Evolutionary conservation across 1,140 invertebrate species (phyloP).

Genomic region (Caenorhabditis latens): DNA sequence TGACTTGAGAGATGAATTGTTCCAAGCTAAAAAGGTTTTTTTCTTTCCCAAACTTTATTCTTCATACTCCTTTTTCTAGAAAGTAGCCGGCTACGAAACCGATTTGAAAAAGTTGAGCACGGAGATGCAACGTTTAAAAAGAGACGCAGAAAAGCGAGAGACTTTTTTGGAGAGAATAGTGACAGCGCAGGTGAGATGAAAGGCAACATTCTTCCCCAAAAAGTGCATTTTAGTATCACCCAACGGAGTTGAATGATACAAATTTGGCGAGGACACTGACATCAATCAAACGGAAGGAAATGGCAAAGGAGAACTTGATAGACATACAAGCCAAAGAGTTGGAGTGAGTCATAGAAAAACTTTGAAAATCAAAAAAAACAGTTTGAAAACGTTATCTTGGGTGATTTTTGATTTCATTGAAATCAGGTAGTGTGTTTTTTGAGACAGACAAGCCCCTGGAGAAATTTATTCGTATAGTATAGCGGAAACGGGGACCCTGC

Average conservation of each 20-base stretch:
- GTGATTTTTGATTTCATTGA: too few relatives aligned
- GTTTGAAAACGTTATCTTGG: too few relatives aligned
- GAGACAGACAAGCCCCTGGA: too few relatives aligned
- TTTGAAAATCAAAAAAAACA: neutral
- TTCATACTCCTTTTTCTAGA: neutral
- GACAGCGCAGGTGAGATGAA: slow-evolving; percentile 38
- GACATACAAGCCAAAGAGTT: slow-evolving; percentile 37
- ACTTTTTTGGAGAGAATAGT: slow-evolving; percentile 41
- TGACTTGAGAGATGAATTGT: slow-evolving; percentile 27
- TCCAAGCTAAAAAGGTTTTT: slow-evolving; percentile 29
- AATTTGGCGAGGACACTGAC: slow-evolving; percentile 37
- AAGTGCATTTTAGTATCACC: slow-evolving; percentile 45
- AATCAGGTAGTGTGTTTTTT: too few relatives aligned
- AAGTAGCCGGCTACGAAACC: slow-evolving; percentile 13
- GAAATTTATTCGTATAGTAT: too few relatives aligned
- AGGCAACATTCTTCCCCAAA: neutral
- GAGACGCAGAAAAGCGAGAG: slow-evolving; percentile 35
- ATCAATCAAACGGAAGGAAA: slow-evolving; percentile 43
- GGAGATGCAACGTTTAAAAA: slow-evolving; percentile 10
- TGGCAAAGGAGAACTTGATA: slow-evolving; percentile 33
- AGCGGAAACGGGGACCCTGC: too few relatives aligned
- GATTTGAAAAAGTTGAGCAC: slow-evolving; percentile 41
- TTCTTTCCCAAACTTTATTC: neutral
- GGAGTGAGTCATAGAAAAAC: neutral
- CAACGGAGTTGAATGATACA: slow-evolving; percentile 35